phyloP scores from a whole-genome alignment of 2,888 invertebrate genomes.

The Drosophila trichaetosa region DNA sequence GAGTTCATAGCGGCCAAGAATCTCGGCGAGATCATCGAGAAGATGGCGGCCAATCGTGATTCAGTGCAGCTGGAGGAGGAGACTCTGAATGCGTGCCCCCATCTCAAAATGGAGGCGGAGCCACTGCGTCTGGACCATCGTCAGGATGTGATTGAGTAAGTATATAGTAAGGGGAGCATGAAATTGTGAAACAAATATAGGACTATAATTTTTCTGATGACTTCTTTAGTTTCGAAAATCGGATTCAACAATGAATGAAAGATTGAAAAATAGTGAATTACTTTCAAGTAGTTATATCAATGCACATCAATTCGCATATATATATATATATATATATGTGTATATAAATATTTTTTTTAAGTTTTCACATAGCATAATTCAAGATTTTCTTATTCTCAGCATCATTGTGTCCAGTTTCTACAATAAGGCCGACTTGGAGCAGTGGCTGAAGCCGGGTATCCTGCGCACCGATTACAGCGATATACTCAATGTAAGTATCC shows the following conservation, averaged over 20 bases:
- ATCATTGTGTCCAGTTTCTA: slow-evolving; percentile 94
- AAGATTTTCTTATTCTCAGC: slow-evolving; percentile 84
- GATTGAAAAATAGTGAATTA: not conserved
- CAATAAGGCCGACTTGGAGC: slow-evolving; percentile 93
- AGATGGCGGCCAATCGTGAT: slow-evolving; percentile 85
- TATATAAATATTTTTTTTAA: not conserved
- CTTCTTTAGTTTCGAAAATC: not conserved
- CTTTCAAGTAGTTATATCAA: not conserved
- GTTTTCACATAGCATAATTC: not conserved
- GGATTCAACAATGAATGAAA: not conserved
- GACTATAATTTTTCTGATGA: not conserved
- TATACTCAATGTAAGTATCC: slow-evolving; percentile 86
- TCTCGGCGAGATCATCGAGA: slow-evolving; percentile 89
- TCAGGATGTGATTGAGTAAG: slow-evolving; percentile 89
- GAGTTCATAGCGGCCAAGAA: slow-evolving; percentile 91
- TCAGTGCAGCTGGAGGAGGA: slow-evolving; percentile 79
- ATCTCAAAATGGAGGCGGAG: slow-evolving; percentile 81
- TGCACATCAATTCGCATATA: not conserved
- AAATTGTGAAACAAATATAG: not conserved
- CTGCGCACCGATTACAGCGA: slow-evolving; percentile 89
- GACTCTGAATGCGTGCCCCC: slow-evolving; percentile 78
- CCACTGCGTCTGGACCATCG: slow-evolving; percentile 86
- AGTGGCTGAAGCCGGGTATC: slow-evolving; percentile 90
- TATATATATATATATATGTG: too few species aligned
- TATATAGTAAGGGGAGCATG: slow-evolving; percentile 41